These are phyloP conservation scores for Paramormyrops hopkinsi DNA, from an alignment of 2,797 vertebrate genomes.

Conservation along the genomic window DNA sequence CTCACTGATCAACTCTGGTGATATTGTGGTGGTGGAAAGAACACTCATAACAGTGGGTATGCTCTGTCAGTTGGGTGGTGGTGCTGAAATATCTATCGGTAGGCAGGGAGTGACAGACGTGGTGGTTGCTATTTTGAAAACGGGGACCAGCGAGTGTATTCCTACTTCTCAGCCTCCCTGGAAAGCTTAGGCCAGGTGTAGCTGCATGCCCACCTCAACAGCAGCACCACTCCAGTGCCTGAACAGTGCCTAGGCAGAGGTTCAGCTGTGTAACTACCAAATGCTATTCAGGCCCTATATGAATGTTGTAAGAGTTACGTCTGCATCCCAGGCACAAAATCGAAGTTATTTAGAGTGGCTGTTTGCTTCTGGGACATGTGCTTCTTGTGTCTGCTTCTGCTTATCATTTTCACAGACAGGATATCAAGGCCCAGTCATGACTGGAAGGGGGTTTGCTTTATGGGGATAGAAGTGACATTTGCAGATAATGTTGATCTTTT, in stretches of 20 bases:
- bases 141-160: neutral
- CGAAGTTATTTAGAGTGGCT: neutral
- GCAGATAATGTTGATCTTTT: neutral
- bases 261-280: neutral
- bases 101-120: neutral
- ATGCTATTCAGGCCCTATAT: neutral
- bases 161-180: neutral
- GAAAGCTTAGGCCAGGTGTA: neutral
- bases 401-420: neutral
- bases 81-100: neutral
- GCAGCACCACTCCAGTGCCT: neutral
- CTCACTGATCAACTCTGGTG: neutral
- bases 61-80: neutral
- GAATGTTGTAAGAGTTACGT: neutral
- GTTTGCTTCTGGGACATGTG: neutral
- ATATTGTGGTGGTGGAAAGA: neutral
- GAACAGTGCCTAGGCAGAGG: neutral
- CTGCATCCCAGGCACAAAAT: neutral
- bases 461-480: neutral
- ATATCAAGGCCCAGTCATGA: neutral
- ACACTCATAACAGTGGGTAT: neutral
- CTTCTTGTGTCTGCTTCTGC: neutral
- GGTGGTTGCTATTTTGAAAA: neutral
- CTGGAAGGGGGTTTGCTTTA: neutral
- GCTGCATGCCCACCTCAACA: neutral